phyloP scores from a whole-genome alignment of 2,888 invertebrate genomes.

The Seira ritae region DNA sequence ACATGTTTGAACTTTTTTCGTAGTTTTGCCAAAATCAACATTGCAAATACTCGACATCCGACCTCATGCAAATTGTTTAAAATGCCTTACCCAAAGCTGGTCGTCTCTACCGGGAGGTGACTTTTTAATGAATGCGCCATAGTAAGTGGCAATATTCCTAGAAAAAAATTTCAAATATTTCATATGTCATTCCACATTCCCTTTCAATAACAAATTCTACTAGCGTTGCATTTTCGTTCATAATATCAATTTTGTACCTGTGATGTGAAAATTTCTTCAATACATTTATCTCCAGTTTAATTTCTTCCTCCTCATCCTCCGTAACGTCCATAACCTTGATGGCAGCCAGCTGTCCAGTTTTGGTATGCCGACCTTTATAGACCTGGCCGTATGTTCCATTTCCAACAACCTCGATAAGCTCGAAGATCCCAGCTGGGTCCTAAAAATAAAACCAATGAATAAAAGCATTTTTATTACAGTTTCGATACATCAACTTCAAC shows the following conservation, averaged over 20 bases:
- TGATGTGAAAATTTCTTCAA: conserved; percentile 83
- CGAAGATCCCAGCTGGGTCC: conserved; percentile 99
- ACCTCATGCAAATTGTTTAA: background rate
- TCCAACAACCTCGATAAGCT: conserved; percentile 99
- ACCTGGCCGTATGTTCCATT: conserved; percentile 99
- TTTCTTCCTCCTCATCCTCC: conserved; percentile 99
- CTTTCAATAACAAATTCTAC: no score
- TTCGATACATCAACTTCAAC: no score
- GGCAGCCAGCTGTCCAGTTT: conserved; percentile 99
- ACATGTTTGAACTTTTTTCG: no score
- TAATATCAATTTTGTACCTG: no score
- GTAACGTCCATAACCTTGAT: conserved; percentile 90
- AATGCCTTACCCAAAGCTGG: conserved; percentile 88
- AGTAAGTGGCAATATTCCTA: conserved; percentile 99
- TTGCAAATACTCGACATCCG: no score
- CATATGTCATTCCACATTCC: no score
- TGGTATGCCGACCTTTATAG: conserved; percentile 99
- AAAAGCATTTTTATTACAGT: background rate
- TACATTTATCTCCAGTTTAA: conserved; percentile 99
- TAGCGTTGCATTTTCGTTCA: no score
- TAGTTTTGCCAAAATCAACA: no score
- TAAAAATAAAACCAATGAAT: conserved; percentile 78
- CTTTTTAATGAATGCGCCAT: conserved; percentile 99
- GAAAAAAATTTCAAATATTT: no score
- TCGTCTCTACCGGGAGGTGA: conserved; percentile 99